These are phyloP conservation scores for Saccopteryx leptura DNA, from an alignment of 2,113 vertebrate species.

Conservation along the genomic window DNA sequence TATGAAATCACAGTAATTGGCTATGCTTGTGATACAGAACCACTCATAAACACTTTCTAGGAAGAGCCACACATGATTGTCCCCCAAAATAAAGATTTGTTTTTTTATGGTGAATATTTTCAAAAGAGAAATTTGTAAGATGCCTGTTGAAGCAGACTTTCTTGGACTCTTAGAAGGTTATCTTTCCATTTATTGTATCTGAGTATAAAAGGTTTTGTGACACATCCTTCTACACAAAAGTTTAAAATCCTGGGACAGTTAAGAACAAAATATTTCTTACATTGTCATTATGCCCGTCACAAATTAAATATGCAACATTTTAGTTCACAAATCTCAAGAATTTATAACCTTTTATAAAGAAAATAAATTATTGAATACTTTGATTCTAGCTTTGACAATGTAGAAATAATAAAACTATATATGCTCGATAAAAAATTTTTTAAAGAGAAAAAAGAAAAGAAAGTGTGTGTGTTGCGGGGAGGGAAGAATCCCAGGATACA, in stretches of 20 bases:
- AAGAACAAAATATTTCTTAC: slow-evolving; percentile 21
- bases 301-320: slow-evolving; percentile 33
- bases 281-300: neutral
- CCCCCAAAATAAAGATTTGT: neutral
- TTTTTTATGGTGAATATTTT: neutral
- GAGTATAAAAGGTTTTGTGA: neutral
- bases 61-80: neutral
- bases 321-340: neutral
- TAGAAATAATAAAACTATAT: neutral
- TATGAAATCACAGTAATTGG: neutral
- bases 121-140: neutral
- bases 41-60: neutral
- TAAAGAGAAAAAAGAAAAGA: neutral
- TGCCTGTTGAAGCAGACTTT: neutral
- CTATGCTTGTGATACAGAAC: neutral
- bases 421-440: neutral
- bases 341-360: neutral
- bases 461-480: neutral
- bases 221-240: neutral
- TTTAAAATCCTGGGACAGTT: neutral
- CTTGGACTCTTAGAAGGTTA: neutral
- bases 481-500: neutral
- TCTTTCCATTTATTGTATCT: neutral
- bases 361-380: slow-evolving; percentile 47
- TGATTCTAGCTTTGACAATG: neutral